Evolutionary conservation across 2,113 vertebrate genomes (phyloP).

Genomic region (Alces alces): DNA sequence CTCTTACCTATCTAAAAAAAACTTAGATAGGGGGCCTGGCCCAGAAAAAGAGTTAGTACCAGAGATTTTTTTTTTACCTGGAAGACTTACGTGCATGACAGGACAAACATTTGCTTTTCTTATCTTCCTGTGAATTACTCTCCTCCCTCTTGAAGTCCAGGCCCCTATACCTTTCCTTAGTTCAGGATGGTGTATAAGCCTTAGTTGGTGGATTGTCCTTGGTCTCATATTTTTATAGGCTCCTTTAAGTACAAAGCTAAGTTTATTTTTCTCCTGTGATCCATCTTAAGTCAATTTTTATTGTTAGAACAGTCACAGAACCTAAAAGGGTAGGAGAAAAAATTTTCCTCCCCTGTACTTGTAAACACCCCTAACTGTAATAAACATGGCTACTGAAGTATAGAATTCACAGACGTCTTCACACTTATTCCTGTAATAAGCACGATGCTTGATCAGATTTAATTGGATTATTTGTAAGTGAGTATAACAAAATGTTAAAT

Average conservation of each 20-base stretch:
- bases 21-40: neutral
- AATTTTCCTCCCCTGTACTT: neutral
- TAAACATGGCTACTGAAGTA: neutral
- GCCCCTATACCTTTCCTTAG: neutral
- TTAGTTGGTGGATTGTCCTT: neutral
- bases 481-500: neutral
- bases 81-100: neutral
- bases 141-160: neutral
- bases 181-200: neutral
- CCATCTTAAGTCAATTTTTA: neutral
- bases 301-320: neutral
- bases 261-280: neutral
- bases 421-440: neutral
- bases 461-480: conserved; percentile 1
- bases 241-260: neutral
- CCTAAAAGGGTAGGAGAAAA: neutral
- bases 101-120: neutral
- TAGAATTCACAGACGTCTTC: neutral
- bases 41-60: neutral
- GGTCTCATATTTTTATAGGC: neutral
- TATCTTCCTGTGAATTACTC: neutral
- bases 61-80: neutral
- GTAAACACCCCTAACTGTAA: neutral
- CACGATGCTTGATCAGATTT: neutral
- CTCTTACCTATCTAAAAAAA: neutral